A percentile compares a stretch with the other conserved stretches of the same genome.
Evolutionary conservation across 1,140 invertebrate species (phyloP).

Genomic region (Aphelenchoides besseyi): DNA sequence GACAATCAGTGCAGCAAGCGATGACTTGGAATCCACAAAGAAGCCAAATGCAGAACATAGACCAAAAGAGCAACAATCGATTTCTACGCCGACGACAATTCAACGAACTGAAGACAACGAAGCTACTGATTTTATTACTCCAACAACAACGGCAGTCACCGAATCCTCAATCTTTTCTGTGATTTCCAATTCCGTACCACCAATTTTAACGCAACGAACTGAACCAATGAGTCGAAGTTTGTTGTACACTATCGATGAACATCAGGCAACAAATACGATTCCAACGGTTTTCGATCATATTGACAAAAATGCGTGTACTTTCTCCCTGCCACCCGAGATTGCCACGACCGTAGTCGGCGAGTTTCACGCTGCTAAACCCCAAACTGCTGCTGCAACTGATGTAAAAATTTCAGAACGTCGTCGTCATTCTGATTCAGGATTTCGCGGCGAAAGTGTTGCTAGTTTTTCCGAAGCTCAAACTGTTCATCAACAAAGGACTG

Average conservation of each 20-base stretch:
- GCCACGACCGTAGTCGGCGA: slow-evolving; percentile 1
- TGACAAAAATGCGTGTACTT: background rate
- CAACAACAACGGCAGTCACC: slow-evolving; percentile 3
- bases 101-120: background rate
- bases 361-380: background rate
- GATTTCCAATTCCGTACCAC: too few relatives aligned
- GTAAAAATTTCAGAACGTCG: background rate
- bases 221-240: too few relatives aligned
- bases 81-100: background rate
- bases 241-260: slow-evolving; percentile 16
- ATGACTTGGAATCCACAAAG: background rate
- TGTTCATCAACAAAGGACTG: background rate
- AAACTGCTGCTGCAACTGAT: background rate
- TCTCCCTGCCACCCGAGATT: background rate
- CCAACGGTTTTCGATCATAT: background rate
- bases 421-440: slow-evolving; percentile 19
- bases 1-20: slow-evolving; percentile 10
- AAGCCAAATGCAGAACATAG: background rate
- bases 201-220: background rate
- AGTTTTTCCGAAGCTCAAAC: background rate
- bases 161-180: background rate
- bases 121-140: background rate
- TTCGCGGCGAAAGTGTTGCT: slow-evolving; percentile 12
- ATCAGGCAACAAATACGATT: background rate
- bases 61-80: background rate